Percentiles rank a stretch among this genome's conserved stretches.
phyloP scores from a whole-genome alignment of 2,797 vertebrate genomes.

The Cirrhinus molitorella region DNA sequence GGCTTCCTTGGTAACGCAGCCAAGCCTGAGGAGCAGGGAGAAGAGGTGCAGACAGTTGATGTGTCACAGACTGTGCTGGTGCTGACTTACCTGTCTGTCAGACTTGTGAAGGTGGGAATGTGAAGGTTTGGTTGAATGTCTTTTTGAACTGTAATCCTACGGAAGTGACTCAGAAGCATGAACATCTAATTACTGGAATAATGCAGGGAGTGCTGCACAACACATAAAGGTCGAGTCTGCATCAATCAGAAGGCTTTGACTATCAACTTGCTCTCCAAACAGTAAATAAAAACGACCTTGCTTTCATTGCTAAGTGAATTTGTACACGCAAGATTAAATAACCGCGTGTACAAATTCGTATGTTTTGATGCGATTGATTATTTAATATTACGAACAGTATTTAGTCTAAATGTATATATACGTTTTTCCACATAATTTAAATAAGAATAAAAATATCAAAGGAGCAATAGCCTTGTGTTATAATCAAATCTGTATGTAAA shows the following conservation, averaged over 20 bases:
- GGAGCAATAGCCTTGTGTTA: not conserved
- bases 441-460: not conserved
- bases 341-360: not conserved
- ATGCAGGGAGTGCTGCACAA: constrained; percentile 33
- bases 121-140: constrained; percentile 36
- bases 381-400: not conserved
- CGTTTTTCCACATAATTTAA: not conserved
- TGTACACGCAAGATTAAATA: not conserved
- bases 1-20: constrained; percentile 1
- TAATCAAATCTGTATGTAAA: not conserved
- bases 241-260: not conserved
- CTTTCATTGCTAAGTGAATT: not conserved
- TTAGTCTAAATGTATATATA: not conserved
- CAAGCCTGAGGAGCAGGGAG: constrained; percentile 49
- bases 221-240: constrained; percentile 19
- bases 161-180: constrained; percentile 51
- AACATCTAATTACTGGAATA: constrained; percentile 38
- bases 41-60: constrained; percentile 68
- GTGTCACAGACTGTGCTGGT: constrained; percentile 68
- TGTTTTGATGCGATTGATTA: not conserved
- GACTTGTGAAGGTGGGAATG: constrained; percentile 48
- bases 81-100: constrained; percentile 55
- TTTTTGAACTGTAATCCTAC: constrained; percentile 18
- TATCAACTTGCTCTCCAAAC: not conserved
- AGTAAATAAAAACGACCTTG: not conserved